A percentile compares a stretch with the other conserved stretches of the same genome.
phyloP scores from a whole-genome alignment of 2,888 invertebrate species.

The Lepidonotus clava region DNA sequence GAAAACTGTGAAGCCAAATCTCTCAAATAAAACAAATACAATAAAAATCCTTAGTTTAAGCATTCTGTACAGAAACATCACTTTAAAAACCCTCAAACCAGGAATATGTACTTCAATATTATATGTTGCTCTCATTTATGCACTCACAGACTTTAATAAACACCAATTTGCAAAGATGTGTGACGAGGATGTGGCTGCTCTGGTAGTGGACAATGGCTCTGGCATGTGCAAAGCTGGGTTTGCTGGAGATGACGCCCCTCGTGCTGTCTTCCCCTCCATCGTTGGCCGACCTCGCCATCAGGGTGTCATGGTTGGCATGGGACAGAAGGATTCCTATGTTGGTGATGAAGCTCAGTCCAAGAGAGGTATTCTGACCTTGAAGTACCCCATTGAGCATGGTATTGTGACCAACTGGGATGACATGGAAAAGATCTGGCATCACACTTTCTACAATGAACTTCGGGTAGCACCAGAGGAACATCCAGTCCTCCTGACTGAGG shows the following conservation, averaged over 20 bases:
- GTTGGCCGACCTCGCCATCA: constrained; percentile 51
- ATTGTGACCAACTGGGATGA: constrained; percentile 55
- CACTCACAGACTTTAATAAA: too few relatives aligned
- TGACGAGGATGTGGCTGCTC: constrained; percentile 54
- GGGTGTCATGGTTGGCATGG: constrained; percentile 56
- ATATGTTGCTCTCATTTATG: too few relatives aligned
- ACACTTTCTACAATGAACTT: constrained; percentile 77
- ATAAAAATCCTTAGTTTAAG: too few relatives aligned
- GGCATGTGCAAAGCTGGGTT: constrained; percentile 57
- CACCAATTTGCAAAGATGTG: too few relatives aligned
- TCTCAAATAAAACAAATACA: too few relatives aligned
- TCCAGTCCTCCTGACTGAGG: constrained; percentile 53
- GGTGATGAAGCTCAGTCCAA: constrained; percentile 53
- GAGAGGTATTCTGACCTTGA: constrained; percentile 75
- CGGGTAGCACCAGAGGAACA: constrained; percentile 55
- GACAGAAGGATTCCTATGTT: constrained; percentile 52
- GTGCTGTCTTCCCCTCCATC: constrained; percentile 56
- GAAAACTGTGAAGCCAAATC: too few relatives aligned
- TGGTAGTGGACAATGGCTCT: constrained; percentile 55
- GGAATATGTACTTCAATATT: too few relatives aligned
- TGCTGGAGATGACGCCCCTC: constrained; percentile 55
- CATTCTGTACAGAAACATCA: too few relatives aligned
- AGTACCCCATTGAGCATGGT: constrained; percentile 75
- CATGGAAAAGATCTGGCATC: constrained; percentile 54
- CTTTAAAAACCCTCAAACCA: too few relatives aligned